Percentiles rank a stretch among this genome's conserved stretches.
phyloP scores from a whole-genome alignment of 2,888 invertebrate genomes.

The Trachelus stipa region DNA sequence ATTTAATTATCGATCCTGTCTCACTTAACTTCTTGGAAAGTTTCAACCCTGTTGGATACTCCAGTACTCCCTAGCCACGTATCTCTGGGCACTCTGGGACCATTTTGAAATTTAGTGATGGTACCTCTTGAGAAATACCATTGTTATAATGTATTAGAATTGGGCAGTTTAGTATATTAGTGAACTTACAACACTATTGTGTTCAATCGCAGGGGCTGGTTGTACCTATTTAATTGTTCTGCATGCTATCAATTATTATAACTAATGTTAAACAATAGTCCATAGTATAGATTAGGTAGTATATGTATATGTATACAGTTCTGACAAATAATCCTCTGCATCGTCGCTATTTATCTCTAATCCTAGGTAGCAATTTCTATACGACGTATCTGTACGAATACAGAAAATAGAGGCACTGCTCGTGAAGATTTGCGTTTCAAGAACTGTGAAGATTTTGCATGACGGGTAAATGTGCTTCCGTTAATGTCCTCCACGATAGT shows the following conservation, averaged over 20 bases:
- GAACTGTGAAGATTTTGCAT: neutral
- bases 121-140: neutral
- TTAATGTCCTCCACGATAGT: neutral
- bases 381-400: neutral
- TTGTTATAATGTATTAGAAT: neutral
- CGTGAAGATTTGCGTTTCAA: neutral
- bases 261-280: neutral
- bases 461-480: neutral
- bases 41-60: neutral
- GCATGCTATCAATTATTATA: neutral
- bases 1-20: neutral
- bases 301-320: neutral
- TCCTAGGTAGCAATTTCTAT: neutral
- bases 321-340: neutral
- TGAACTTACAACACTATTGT: neutral
- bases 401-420: neutral
- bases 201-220: neutral
- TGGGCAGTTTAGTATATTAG: neutral
- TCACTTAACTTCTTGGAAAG: neutral
- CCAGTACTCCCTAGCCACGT: neutral
- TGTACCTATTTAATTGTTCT: neutral
- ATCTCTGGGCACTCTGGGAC: neutral
- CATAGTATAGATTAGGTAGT: neutral
- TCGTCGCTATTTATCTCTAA: neutral
- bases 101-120: neutral